These are phyloP conservation scores for Elgaria multicarinata DNA, from an alignment of 2,113 vertebrate genomes.

Conservation along the genomic window DNA sequence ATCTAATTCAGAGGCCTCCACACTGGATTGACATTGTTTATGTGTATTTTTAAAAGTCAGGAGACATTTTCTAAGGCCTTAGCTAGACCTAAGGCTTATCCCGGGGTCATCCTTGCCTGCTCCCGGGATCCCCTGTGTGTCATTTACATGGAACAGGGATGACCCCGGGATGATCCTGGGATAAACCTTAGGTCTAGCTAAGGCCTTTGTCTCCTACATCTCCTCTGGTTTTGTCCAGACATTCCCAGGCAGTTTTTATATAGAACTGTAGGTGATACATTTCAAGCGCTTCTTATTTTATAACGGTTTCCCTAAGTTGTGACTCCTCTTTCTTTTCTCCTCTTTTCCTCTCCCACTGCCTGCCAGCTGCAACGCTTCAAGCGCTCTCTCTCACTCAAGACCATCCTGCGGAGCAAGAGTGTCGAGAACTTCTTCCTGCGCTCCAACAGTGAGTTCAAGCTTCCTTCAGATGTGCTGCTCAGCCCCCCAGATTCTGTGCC, in stretches of 20 bases:
- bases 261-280: not conserved
- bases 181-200: too few species aligned
- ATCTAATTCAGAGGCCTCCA: not conserved
- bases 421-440: slow-evolving; percentile 92
- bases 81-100: too few species aligned
- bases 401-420: slow-evolving; percentile 91
- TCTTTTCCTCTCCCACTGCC: not conserved
- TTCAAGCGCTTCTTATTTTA: not conserved
- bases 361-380: slow-evolving; percentile 87
- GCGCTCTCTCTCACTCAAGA: slow-evolving; percentile 90
- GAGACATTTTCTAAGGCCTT: not conserved
- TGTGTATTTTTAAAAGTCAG: not conserved
- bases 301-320: not conserved
- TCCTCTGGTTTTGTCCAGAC: not conserved
- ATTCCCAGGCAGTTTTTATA: not conserved
- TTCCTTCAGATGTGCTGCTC: slow-evolving; percentile 83
- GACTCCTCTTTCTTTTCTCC: not conserved
- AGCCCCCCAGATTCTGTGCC: slow-evolving; percentile 81
- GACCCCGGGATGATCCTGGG: too few species aligned
- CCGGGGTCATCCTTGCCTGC: too few species aligned
- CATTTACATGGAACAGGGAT: too few species aligned
- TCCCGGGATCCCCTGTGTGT: too few species aligned
- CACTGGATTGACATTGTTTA: not conserved
- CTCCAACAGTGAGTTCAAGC: slow-evolving; percentile 84
- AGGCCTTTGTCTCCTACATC: not conserved